Percentiles rank a stretch among this genome's conserved stretches.
Conservation (phyloP, 1,140 invertebrate genomes). For the Panagrolaimus sp. region DNA sequence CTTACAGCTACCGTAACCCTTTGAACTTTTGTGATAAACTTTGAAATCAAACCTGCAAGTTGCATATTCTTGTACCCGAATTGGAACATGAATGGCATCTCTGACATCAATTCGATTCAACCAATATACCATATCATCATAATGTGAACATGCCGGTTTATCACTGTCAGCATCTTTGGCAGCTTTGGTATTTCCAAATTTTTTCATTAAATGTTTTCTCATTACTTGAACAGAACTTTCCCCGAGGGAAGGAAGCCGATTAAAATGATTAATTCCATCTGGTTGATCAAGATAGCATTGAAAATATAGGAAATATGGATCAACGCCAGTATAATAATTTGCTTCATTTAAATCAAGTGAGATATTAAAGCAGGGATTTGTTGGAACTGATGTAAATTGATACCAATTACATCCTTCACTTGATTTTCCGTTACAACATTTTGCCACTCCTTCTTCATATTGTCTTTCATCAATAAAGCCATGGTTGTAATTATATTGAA, state of each 20-base stretch:
- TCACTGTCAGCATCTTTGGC: neutral
- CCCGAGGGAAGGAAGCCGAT: neutral
- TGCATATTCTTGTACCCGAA: neutral
- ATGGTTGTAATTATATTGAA: slow-evolving; percentile 40
- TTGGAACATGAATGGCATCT: neutral
- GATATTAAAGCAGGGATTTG: slow-evolving; percentile 17
- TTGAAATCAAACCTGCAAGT: neutral
- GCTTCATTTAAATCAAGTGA: slow-evolving; percentile 18
- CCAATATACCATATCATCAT: slow-evolving; percentile 3
- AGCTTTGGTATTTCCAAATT: neutral
- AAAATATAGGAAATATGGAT: slow-evolving; percentile 44
- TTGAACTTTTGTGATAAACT: too few relatives aligned
- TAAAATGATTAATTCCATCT: neutral
- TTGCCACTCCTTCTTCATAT: slow-evolving; percentile 16
- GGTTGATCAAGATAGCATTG: slow-evolving; percentile 35
- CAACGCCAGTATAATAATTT: slow-evolving; percentile 38
- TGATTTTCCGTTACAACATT: slow-evolving; percentile 18
- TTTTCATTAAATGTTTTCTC: neutral
- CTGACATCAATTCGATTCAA: neutral
- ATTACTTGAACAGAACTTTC: neutral
- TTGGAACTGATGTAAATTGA: slow-evolving; percentile 16
- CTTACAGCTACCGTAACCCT: too few relatives aligned
- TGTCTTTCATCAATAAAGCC: slow-evolving; percentile 35
- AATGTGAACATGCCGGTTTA: neutral
- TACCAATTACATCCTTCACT: slow-evolving; percentile 30